Base-by-base conservation (phyloP, 2,113 vertebrate genomes). In the Gymnogyps californianus region DNA sequence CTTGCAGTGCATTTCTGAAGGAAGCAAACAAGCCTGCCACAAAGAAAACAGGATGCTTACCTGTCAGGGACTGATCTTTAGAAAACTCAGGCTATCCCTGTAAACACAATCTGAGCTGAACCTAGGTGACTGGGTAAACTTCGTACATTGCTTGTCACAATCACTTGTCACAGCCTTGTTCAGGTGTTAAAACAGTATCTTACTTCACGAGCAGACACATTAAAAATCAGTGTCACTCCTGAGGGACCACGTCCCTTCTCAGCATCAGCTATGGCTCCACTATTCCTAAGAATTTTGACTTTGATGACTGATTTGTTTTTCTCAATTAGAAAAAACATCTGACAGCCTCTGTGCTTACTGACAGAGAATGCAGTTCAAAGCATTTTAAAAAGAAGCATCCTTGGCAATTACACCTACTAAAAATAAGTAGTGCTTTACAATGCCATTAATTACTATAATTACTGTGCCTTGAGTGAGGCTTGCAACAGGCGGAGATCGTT, bases 381-480 rank as follows among this genome's bases (percentile, higher is more conserved):
- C 19, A 90, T 89, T 93, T 94, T 84, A 46, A 87, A 95, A 90
- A 65, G 92, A 92, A 88, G 52, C 62, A 86, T 93, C 77, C 85
- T 91, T 85, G 82, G 89, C 93, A 97, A 96, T 92, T 93, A 90
- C 42, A 95, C 82, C 90, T 87, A 59, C 69, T 90, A 93, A 95
- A 95, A 97, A 94, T 95, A 96, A 96, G 83, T 62, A 93, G 46
- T 75, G 64, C 85, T 77, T 95, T 90, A 90, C 87, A 96, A 77
- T 96, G 62, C 69, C 75, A 87, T 85, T 95, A 96, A 96, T 96
- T 94, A 91, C 89, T 87, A 38, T 89, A 92, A 94, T 95, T 95
- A 75, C 70, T 61, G 69, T 54, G 82, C 80, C 67, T 89, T 90
- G 75, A 92, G 62, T 51, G 51, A 95, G 78, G 76, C 17, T 94